Evolutionary conservation across 2,888 invertebrate genomes (phyloP).

Genomic region (Brachylomia viminalis): DNA sequence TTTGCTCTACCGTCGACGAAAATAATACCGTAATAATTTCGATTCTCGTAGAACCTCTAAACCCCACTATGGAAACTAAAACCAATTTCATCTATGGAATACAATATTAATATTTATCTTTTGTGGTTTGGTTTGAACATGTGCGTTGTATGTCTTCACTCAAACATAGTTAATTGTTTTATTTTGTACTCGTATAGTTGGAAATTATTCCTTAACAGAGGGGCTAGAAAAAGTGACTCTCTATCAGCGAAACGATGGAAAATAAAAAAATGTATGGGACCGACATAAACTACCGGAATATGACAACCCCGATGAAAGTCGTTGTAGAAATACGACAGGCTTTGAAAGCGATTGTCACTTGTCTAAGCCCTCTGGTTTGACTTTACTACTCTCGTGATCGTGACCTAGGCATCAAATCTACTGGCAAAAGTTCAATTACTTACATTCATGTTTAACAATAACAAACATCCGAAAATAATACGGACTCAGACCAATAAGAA

Average conservation of each 20-base stretch:
- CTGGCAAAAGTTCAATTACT: constrained; percentile 27
- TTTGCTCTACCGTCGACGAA: not conserved
- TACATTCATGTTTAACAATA: constrained; percentile 22
- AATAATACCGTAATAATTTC: not conserved
- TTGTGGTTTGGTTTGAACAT: not conserved
- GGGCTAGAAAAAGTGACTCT: not conserved
- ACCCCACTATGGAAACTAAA: not conserved
- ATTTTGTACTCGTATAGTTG: not conserved
- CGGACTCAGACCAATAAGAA: too few relatives aligned
- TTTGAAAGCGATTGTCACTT: not conserved
- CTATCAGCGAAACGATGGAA: not conserved
- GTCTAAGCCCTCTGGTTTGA: not conserved
- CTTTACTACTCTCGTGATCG: not conserved
- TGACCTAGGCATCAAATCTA: constrained; percentile 7
- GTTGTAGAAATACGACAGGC: not conserved
- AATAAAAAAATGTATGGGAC: too few relatives aligned
- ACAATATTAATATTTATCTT: not conserved
- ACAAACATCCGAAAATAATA: constrained; percentile 25
- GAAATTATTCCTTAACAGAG: not conserved
- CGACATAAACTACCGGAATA: not conserved
- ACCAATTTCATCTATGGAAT: not conserved
- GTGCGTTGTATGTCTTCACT: not conserved
- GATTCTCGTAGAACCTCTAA: not conserved
- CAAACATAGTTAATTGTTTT: not conserved
- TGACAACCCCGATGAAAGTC: not conserved